Evolutionary conservation across 2,797 vertebrate species (phyloP).

Genomic region (Centropyge bicolor): DNA sequence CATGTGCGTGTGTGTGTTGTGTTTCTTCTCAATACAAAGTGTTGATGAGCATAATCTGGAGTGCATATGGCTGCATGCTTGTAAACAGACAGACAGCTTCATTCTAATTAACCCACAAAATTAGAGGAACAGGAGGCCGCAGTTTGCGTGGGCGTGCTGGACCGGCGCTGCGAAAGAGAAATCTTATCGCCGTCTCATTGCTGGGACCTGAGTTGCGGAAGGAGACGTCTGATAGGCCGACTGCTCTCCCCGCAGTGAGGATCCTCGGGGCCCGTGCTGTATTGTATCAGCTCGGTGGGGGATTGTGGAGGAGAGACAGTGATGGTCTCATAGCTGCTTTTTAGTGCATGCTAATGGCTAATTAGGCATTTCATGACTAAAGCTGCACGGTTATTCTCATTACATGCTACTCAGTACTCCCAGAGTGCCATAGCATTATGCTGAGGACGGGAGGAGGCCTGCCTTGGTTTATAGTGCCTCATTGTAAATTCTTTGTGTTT

Average conservation of each 20-base stretch:
- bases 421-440: constrained; percentile 52
- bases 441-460: constrained; percentile 27
- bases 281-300: constrained; percentile 57
- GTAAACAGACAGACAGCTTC: constrained; percentile 77
- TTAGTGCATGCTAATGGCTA: constrained; percentile 72
- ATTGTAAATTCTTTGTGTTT: constrained; percentile 24
- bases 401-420: constrained; percentile 74
- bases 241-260: constrained; percentile 28
- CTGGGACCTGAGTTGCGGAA: constrained; percentile 53
- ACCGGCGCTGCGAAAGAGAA: constrained; percentile 39
- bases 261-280: constrained; percentile 44
- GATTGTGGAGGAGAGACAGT: constrained; percentile 58
- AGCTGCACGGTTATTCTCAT: constrained; percentile 72
- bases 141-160: constrained; percentile 51
- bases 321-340: constrained; percentile 67
- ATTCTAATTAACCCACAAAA: constrained; percentile 84
- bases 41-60: constrained; percentile 61
- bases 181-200: constrained; percentile 47
- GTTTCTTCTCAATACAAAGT: constrained; percentile 38
- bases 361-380: constrained; percentile 76
- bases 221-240: constrained; percentile 68
- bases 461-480: constrained; percentile 30
- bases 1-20: constrained; percentile 14
- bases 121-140: constrained; percentile 70
- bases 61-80: constrained; percentile 78